Base-by-base conservation (phyloP, 2,113 vertebrate genomes). In the Callorhinus ursinus region DNA sequence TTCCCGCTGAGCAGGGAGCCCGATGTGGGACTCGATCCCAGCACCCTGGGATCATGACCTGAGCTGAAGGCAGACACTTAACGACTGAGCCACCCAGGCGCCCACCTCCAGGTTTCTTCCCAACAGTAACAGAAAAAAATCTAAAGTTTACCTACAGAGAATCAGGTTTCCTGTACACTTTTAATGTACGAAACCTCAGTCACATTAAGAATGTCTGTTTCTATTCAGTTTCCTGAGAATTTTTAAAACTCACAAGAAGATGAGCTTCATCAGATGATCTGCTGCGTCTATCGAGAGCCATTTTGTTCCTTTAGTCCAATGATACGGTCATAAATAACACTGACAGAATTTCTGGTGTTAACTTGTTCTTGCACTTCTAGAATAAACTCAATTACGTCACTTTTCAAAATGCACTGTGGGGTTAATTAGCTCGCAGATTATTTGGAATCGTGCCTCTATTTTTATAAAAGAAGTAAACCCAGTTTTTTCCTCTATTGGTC, bases 391-490 rank as follows among this genome's bases (percentile, higher is more conserved):
- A 51, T 12, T 2, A 33, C 15, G 36, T 84, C 33, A 11, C 69
- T 88, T 92, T 90, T 24, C 22, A 94, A 80, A 77, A 67, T 46
- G 46, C 0, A 86, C 49, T 26, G 4, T 1, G 10, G 42, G 55
- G 39, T 51, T 83, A 63, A 67, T 53, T 61, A 84, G 11, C 59
- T 59, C 28, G 63, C 36, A 19, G 36, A 22, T 93, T 53, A 46
- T 59, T 42, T 80, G 36, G 63, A 55, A 72, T 59, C n/a, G 65
- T 19, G 28, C 33, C 67, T 31, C 76, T 55, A 63, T 84, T 95
- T 94, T 85, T 57, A 39, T 46, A 59, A 77, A 67, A 86, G 79
- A 97, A 83, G 51, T 79, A 53, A 74, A 59, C 11, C 4, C 63
- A 3, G 24, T 61, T 65, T 80, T 57, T 28, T 5, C 80, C 81